Evolutionary conservation across 2,113 vertebrate genomes (phyloP).

Genomic region (Mustelus asterias): DNA sequence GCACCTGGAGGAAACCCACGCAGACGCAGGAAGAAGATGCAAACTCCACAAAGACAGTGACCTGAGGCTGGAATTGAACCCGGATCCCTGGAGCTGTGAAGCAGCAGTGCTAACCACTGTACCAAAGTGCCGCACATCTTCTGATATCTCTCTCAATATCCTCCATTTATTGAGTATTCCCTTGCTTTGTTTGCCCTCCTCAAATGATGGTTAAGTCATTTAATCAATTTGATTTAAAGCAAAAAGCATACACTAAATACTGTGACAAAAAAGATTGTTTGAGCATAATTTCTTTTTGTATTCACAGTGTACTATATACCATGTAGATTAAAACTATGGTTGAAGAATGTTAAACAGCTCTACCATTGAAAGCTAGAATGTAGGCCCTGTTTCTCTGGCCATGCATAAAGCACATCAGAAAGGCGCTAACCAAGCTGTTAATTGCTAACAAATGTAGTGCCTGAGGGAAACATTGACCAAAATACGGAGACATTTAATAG

Average conservation of each 20-base stretch:
- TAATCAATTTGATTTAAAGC: neutral
- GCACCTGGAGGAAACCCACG: no score
- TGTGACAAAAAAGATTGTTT: neutral
- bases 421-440: neutral
- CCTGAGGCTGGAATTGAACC: no score
- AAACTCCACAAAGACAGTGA: no score
- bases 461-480: neutral
- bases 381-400: neutral
- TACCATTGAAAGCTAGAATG: neutral
- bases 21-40: no score
- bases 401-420: neutral
- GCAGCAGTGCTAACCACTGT: no score
- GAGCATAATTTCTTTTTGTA: neutral
- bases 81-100: no score
- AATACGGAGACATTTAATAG: neutral
- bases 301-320: neutral
- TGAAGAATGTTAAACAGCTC: neutral
- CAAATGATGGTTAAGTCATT: neutral
- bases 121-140: no score
- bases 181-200: no score
- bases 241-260: neutral
- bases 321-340: neutral
- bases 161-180: no score
- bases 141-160: no score
- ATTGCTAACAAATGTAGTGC: neutral